Percentiles rank a stretch among this genome's conserved stretches.
phyloP scores from a whole-genome alignment of 2,797 vertebrate genomes.

The Melanogrammus aeglefinus region DNA sequence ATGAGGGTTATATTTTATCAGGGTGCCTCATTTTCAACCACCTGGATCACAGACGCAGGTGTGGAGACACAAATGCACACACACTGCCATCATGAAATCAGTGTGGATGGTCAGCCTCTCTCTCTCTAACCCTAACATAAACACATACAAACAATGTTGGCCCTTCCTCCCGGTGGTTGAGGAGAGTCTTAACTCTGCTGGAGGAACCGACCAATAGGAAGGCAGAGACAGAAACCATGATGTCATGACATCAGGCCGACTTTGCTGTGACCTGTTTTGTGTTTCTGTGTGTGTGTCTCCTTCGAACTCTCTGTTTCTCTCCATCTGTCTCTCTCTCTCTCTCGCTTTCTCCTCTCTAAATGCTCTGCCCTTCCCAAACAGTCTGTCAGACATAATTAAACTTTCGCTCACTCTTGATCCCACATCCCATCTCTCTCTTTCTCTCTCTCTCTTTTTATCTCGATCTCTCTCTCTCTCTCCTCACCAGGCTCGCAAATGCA shows the following conservation, averaged over 20 bases:
- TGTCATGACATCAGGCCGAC: neutral
- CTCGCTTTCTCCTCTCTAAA: conserved; percentile 17
- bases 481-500: conserved; percentile 90
- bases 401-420: neutral
- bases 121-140: too few species aligned
- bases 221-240: neutral
- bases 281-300: neutral
- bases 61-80: neutral
- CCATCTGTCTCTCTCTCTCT: too few species aligned
- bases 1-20: neutral
- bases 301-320: neutral
- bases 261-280: too few species aligned
- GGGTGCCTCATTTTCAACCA: neutral
- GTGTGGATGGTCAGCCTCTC: neutral
- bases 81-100: neutral
- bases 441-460: too few species aligned
- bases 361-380: conserved; percentile 84
- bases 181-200: neutral
- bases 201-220: neutral
- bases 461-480: conserved; percentile 4
- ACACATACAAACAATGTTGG: neutral
- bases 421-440: neutral
- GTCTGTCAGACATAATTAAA: neutral
- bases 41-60: neutral
- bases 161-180: too few species aligned